phyloP scores from a whole-genome alignment of 2,888 invertebrate species.

The Drosophila nr. perissopoda region DNA sequence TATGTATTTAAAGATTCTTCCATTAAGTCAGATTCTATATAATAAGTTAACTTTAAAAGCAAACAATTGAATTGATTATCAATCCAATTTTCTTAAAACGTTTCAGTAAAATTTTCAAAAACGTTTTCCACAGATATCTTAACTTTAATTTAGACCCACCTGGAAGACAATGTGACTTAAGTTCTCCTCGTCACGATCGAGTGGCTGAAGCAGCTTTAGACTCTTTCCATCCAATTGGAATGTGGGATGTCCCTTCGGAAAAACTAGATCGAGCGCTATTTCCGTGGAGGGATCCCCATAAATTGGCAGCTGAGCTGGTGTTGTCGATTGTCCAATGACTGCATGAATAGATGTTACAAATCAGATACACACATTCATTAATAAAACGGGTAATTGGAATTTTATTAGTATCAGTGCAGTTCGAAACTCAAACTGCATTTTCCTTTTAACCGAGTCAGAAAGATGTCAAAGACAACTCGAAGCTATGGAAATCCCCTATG shows the following conservation, averaged over 20 bases:
- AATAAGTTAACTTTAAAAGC: background rate
- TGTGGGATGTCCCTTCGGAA: constrained; percentile 91
- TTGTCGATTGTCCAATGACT: constrained; percentile 94
- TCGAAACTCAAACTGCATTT: constrained; percentile 4
- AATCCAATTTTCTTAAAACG: background rate
- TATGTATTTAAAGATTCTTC: background rate
- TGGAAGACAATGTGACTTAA: constrained; percentile 95
- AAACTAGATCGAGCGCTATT: constrained; percentile 91
- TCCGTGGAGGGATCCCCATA: constrained; percentile 92
- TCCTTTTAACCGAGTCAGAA: background rate
- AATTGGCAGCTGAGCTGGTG: constrained; percentile 92
- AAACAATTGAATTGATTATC: background rate
- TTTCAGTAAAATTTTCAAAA: background rate
- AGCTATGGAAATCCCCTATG: constrained; percentile 13
- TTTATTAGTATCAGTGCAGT: constrained; percentile 13
- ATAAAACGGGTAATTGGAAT: background rate
- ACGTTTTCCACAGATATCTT: background rate
- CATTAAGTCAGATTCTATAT: background rate
- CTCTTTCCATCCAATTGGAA: constrained; percentile 94
- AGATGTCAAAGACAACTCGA: constrained; percentile 11
- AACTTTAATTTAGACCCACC: constrained; percentile 85
- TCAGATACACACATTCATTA: constrained; percentile 6
- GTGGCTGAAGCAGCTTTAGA: constrained; percentile 90
- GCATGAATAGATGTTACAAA: constrained; percentile 77
- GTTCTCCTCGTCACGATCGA: constrained; percentile 94